A percentile compares a stretch with the other conserved stretches of the same genome.
These are phyloP conservation scores for Drosophila aldrichi DNA, from an alignment of 2,888 invertebrate species.

Conservation along the genomic window DNA sequence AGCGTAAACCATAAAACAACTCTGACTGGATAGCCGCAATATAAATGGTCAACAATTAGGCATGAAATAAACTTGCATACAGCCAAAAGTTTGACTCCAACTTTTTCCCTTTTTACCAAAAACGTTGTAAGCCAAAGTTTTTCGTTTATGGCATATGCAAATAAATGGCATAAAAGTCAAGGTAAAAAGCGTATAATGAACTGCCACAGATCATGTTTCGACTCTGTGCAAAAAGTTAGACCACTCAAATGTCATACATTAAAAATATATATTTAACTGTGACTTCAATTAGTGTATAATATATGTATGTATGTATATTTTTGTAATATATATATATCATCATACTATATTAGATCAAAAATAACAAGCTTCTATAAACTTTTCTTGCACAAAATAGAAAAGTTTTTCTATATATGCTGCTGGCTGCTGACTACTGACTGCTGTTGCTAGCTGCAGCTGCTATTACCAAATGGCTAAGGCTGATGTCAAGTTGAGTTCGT, in stretches of 20 bases:
- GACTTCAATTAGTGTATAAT: neutral
- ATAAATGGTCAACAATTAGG: conserved; percentile 34
- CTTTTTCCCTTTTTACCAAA: conserved; percentile 10
- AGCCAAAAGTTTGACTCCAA: conserved; percentile 8
- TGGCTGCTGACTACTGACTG: too few species aligned
- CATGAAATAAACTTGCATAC: conserved; percentile 19
- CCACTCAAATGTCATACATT: neutral
- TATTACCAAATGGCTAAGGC: conserved; percentile 45
- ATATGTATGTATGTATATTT: neutral
- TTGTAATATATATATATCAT: neutral
- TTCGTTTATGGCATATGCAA: conserved; percentile 5
- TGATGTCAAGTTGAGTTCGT: conserved; percentile 57
- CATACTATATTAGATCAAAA: neutral
- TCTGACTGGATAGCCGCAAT: conserved; percentile 11
- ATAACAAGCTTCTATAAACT: neutral
- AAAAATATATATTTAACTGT: neutral
- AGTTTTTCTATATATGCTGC: conserved; percentile 2
- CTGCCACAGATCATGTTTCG: conserved; percentile 3
- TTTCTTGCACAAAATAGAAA: neutral
- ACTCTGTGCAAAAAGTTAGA: neutral
- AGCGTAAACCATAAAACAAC: conserved; percentile 5
- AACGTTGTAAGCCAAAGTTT: conserved; percentile 23
- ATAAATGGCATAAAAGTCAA: conserved; percentile 17
- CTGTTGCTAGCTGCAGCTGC: conserved; percentile 11
- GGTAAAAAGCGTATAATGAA: conserved; percentile 26